phyloP scores from a whole-genome alignment of 2,888 invertebrate genomes.

The Lasioglossum morio region DNA sequence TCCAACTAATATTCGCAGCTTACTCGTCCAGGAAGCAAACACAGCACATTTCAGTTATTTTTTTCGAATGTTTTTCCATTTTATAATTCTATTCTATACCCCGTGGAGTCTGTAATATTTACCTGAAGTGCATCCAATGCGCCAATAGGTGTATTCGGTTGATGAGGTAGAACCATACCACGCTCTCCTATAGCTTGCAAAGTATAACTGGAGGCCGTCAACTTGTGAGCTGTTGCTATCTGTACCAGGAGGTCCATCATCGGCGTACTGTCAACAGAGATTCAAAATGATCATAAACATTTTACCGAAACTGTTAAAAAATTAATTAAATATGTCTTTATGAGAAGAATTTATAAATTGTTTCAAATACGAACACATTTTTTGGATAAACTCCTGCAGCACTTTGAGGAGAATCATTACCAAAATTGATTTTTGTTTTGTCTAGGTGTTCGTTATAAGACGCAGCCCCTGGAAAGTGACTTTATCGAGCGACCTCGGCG shows the following conservation, averaged over 20 bases:
- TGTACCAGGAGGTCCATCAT: conserved; percentile 92
- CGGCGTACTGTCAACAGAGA: conserved; percentile 87
- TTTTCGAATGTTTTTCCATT: not conserved
- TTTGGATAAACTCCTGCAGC: not conserved
- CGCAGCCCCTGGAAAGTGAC: not conserved
- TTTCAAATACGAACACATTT: not conserved
- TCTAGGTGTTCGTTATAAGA: not conserved
- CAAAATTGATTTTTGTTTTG: not conserved
- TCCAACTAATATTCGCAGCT: not conserved
- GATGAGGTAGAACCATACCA: conserved; percentile 88
- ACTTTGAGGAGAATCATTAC: not conserved
- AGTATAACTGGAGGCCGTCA: conserved; percentile 89
- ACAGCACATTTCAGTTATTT: not conserved
- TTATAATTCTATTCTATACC: not conserved
- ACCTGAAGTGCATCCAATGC: conserved; percentile 86
- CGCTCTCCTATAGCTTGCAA: conserved; percentile 88
- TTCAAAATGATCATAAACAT: not conserved
- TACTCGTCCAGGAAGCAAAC: not conserved
- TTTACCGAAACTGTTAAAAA: not conserved
- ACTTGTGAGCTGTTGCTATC: conserved; percentile 89
- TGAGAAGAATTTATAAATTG: no score
- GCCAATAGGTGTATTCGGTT: conserved; percentile 91
- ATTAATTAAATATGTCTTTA: not conserved
- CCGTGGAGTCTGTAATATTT: not conserved
- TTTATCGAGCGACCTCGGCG: not conserved